Base-by-base conservation (phyloP, 2,888 invertebrate species). In the Xylophagus ater region DNA sequence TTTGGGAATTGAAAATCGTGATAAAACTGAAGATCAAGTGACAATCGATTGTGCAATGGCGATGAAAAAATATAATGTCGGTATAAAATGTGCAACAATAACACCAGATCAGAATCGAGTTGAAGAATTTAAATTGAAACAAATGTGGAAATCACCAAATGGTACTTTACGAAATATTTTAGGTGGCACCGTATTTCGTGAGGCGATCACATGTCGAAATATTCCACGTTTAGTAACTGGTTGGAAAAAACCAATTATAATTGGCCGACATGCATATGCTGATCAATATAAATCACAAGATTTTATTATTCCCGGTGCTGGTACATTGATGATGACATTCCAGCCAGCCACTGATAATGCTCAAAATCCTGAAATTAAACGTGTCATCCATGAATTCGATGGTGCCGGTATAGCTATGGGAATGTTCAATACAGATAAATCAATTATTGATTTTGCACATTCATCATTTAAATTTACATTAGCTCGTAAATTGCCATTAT, bases 271-370 rank as follows among this genome's bases (percentile, higher is more conserved):
- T 60, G 97, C 97, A 37, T 89, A 96, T 59, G 97, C 88, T 24
- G 97, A 97, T 68, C 96, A 94, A 64, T 94, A 94, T 64, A 90
- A 89, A 67, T 96, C 96, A 0, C 90, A 89, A 9, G 97, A 98
- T 66, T 93, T 96, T 65, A 74, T 97, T 9, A 88, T 97, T 1
- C 93, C 94, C 34, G 83, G 85, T 5, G 75, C 81, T 34, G 97
- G 97, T 18, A 88, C 78, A 57, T 68, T 98, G 24, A 85, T 89
- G 57, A 69, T 97, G 38, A 74, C 76, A 18, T 97, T 81, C 68
- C 82, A 78, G 0, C 82, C 89, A 7, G 59, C 67, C 6, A 64
- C 66, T 49, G 69, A 65, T 45, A 71, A 69, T 20, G 53, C 70
- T 2, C n/a, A n/a, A n/a, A n/a, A n/a, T n/a, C n/a, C n/a, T n/a